Conservation (phyloP, 2,113 vertebrate species). For the Megaceryle maxima region DNA sequence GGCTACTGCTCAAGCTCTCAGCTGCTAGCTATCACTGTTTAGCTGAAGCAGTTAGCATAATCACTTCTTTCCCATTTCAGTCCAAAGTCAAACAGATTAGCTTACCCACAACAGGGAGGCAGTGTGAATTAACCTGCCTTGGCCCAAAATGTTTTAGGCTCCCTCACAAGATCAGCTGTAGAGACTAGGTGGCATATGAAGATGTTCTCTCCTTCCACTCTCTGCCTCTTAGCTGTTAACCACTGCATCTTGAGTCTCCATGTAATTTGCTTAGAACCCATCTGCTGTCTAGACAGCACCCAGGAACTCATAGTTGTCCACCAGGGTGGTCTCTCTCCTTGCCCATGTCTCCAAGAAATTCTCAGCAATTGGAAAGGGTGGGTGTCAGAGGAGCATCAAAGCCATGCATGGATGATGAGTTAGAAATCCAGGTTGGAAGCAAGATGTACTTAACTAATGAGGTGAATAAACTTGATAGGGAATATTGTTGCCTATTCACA, state of each 20-base stretch:
- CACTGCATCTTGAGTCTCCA: rapidly evolving
- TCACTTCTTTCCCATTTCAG: neutral
- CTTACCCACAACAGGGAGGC: neutral
- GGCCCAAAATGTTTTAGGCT: neutral
- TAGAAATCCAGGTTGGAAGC: neutral
- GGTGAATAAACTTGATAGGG: neutral
- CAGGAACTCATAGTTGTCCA: slow-evolving; percentile 1
- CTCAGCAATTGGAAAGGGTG: neutral
- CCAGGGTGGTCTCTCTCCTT: neutral
- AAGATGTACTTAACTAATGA: neutral
- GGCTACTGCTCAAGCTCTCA: neutral
- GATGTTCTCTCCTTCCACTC: neutral
- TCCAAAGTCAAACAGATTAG: neutral
- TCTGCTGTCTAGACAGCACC: slow-evolving; percentile 1
- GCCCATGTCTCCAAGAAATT: neutral
- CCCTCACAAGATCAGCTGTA: neutral
- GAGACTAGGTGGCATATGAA: neutral
- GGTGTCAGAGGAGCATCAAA: neutral
- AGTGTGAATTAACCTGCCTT: neutral
- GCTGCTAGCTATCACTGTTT: rapidly evolving
- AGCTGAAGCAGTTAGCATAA: neutral
- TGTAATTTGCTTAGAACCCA: slow-evolving; percentile 17
- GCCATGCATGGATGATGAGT: neutral
- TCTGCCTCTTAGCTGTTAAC: neutral
- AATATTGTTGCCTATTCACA: neutral